Evolutionary conservation across 2,888 invertebrate species (phyloP).

Genomic region (Andrena minutula): DNA sequence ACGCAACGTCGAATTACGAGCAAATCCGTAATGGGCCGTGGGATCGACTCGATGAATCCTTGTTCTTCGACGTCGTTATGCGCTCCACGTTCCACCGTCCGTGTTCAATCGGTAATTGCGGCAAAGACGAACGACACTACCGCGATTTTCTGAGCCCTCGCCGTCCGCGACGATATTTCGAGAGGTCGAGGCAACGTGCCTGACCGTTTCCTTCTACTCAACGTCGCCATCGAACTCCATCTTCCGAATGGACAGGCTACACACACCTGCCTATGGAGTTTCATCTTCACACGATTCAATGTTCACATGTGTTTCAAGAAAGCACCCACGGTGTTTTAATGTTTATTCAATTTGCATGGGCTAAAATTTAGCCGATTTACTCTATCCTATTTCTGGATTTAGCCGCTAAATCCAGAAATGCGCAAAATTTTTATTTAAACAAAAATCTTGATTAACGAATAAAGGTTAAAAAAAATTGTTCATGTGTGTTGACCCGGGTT

Average conservation of each 20-base stretch:
- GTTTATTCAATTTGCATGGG: not conserved
- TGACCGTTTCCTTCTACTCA: conserved; percentile 17
- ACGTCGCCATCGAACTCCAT: conserved; percentile 27
- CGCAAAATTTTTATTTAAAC: no score
- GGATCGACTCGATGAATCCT: conserved; percentile 73
- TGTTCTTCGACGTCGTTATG: conserved; percentile 68
- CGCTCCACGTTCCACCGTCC: conserved; percentile 72
- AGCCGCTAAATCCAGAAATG: no score
- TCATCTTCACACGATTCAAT: conserved; percentile 1
- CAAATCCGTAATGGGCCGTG: conserved; percentile 76
- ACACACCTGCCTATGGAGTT: conserved; percentile 46
- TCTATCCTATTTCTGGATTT: no score
- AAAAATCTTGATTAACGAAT: no score
- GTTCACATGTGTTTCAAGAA: no score
- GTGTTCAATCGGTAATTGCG: conserved; percentile 80
- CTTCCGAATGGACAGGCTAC: conserved; percentile 31
- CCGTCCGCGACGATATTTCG: conserved; percentile 51
- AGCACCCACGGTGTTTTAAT: not conserved
- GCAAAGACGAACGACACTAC: conserved; percentile 73
- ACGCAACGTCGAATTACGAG: conserved; percentile 73
- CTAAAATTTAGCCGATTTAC: no score
- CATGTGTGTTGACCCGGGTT: no score
- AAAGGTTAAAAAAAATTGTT: no score
- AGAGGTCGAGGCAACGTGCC: conserved; percentile 37
- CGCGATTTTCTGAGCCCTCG: conserved; percentile 34